Evolutionary conservation across 1,140 invertebrate genomes (phyloP), one percentile per base, ranked within the genome.

Genomic region (Atopsyche davidsoni): DNA sequence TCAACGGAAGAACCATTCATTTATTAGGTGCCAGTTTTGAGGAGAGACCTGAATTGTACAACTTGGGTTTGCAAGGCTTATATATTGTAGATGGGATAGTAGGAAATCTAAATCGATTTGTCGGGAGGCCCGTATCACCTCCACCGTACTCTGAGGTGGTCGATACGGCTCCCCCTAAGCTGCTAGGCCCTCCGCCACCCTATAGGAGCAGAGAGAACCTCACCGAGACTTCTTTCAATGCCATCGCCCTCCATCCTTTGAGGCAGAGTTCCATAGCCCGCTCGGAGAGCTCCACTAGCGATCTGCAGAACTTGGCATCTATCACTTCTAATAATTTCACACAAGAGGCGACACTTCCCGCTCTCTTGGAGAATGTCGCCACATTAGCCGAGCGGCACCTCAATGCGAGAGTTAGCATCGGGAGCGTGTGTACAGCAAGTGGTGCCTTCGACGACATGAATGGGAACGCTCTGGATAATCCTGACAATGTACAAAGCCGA

Each of bases 141-240:
- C 79, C 79, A 0, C 76, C 79, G 0, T 80, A 80, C 57, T 72
- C 66, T 16, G 76, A 79, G 55, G 69, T 76, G 0, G 66, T 76
- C 55, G 58, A 69, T 6, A 63, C 68, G 34, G 68, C 68, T 17
- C 66, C 67, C 0, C 35, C 61, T 16, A 77, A 78, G 46, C 42
- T 62, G 4, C 66, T 60, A 23, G 76, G 75, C 2, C 77, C 78
- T 0, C 78, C 78, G 2, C 78, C 78, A 0, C 73, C 76, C 11
- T 79, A 80, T 50, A 54, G 72, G 2, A 76, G 75, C 19, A 60
- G 68, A 23, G 77, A 78, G 41, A 68, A 70, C 49, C 53, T 70
- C 21, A 59, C 64, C 13, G 54, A 46, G 9, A 25, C 19, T 10
- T 39, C 36, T 6, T 9, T 36, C 36, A 11, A 38, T 36, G 13